phyloP scores from a whole-genome alignment of 1,140 invertebrate species.

The Cheumatopsyche charites region DNA sequence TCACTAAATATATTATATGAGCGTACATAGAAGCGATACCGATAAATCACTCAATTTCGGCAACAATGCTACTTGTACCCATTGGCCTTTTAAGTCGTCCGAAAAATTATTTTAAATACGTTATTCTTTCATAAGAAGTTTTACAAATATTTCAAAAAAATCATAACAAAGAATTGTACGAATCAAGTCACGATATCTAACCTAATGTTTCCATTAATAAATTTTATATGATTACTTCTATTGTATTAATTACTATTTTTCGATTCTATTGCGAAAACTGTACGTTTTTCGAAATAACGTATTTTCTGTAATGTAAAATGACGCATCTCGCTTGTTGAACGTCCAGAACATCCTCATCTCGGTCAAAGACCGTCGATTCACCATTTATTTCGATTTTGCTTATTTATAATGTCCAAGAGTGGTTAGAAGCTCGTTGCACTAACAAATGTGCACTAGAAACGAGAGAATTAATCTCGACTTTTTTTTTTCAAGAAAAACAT shows the following conservation, averaged over 20 bases:
- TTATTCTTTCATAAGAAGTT: no score
- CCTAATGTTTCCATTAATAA: no score
- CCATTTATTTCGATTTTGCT: conserved; percentile 7
- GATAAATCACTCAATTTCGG: no score
- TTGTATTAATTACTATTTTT: no score
- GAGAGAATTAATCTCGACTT: background rate
- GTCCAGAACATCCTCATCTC: conserved; percentile 2
- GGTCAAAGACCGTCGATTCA: conserved; percentile 35
- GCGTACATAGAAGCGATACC: no score
- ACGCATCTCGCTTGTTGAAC: conserved; percentile 18
- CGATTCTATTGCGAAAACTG: background rate
- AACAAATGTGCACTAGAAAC: background rate
- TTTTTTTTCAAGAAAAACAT: background rate
- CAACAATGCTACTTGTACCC: no score
- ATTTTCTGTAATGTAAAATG: conserved; percentile 21
- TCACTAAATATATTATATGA: no score
- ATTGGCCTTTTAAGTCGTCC: no score
- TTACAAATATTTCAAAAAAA: no score
- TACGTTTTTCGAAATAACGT: conserved; percentile 19
- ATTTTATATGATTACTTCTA: background rate
- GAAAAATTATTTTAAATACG: no score
- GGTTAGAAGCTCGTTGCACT: background rate
- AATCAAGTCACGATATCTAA: no score
- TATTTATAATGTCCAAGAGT: background rate
- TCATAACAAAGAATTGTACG: no score